A percentile compares a stretch with the other conserved stretches of the same genome.
phyloP scores from a whole-genome alignment of 2,888 invertebrate species.

The Nipponacmea schrenckii region DNA sequence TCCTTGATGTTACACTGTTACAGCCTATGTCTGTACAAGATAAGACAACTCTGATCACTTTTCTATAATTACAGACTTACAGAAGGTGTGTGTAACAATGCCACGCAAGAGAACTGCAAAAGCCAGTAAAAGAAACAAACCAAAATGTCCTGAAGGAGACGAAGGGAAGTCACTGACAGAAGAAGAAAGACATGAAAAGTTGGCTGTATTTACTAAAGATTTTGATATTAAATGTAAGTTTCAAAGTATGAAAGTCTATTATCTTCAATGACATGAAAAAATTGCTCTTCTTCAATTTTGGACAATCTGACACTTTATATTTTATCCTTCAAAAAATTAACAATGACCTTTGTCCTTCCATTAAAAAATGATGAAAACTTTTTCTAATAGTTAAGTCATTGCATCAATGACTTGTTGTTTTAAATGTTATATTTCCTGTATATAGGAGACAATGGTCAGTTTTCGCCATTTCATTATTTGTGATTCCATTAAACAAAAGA shows the following conservation, averaged over 20 bases:
- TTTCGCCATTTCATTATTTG: too few relatives aligned
- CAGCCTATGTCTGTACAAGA: too few relatives aligned
- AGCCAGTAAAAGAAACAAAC: conserved; percentile 23
- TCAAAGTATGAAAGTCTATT: neutral
- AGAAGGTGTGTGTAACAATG: conserved; percentile 7
- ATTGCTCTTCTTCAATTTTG: too few relatives aligned
- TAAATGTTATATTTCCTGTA: too few relatives aligned
- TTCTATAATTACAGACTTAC: too few relatives aligned
- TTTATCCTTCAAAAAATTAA: neutral
- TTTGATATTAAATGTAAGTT: conserved; percentile 28
- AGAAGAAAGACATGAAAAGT: conserved; percentile 22
- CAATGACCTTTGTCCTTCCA: neutral
- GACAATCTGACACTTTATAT: neutral
- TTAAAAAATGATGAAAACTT: too few relatives aligned
- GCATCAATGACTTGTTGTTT: too few relatives aligned
- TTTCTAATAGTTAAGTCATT: too few relatives aligned
- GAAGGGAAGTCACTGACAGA: conserved; percentile 23
- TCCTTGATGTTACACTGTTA: too few relatives aligned
- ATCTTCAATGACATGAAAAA: neutral
- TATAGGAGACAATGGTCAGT: too few relatives aligned
- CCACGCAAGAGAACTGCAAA: conserved; percentile 28
- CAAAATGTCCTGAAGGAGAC: conserved; percentile 26
- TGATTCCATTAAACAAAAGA: too few relatives aligned
- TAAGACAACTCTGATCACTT: too few relatives aligned
- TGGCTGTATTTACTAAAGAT: conserved; percentile 28